phyloP scores from a whole-genome alignment of 1,140 invertebrate species.

The Tetraneura akinire region DNA sequence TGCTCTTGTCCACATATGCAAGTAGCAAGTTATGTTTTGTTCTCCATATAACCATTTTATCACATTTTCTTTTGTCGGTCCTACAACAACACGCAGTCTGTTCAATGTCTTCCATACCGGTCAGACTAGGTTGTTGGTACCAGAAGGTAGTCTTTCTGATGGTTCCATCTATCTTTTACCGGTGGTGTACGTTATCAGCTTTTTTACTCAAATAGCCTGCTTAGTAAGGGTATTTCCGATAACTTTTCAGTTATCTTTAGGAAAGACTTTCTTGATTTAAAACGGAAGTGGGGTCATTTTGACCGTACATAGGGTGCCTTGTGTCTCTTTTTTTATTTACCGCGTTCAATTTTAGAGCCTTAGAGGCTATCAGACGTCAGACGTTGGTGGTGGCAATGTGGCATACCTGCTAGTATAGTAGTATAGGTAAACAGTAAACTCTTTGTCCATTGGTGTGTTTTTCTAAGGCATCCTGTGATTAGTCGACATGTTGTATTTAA shows the following conservation, averaged over 20 bases:
- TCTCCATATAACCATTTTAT: background rate
- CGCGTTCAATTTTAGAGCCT: conserved; percentile 8
- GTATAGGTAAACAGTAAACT: no score
- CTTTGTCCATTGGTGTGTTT: conserved; percentile 37
- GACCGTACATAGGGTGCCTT: conserved; percentile 17
- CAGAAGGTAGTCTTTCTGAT: background rate
- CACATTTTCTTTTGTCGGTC: background rate
- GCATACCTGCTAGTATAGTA: conserved; percentile 7
- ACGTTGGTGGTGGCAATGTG: conserved; percentile 14
- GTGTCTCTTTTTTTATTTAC: background rate
- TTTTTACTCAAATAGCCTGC: background rate
- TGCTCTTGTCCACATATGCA: background rate
- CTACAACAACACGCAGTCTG: background rate
- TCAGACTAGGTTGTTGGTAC: background rate
- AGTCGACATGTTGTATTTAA: conserved; percentile 28
- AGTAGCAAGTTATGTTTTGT: background rate
- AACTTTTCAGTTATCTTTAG: background rate
- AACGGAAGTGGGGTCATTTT: background rate
- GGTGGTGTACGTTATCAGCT: background rate
- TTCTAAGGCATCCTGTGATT: conserved; percentile 48
- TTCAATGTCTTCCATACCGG: conserved; percentile 30
- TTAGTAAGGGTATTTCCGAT: background rate
- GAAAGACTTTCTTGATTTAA: background rate
- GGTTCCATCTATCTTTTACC: background rate
- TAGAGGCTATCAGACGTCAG: background rate